Evolutionary conservation across 2,888 invertebrate genomes (phyloP), one percentile per base, ranked within the genome.

Genomic region (Pherbina coryleti): DNA sequence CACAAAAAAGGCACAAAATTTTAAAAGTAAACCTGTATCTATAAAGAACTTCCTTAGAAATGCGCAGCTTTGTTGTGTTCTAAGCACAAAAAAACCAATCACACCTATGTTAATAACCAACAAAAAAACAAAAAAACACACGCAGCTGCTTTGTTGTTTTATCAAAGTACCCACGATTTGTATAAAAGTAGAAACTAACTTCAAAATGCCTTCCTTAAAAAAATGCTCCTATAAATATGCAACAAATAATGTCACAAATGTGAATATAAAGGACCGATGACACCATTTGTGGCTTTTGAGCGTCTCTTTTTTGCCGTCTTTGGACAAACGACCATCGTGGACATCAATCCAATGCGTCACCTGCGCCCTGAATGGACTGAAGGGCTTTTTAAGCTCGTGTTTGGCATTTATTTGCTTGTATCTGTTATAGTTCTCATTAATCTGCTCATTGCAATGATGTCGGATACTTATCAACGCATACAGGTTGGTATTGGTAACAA

Each of bases 391-490:
- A 96, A 96, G 92, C 91, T 96, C 90, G 95, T 98, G 87, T 98
- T 98, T 91, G 98, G 98, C 86, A 94, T 97, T 90, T 99, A 98
- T 93, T 95, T 98, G 94, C 94, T 98, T 93, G 97, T 99, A 90
- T 97, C 98, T 85, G 95, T 98, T 90, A 96, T 99, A 91, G 98
- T 99, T 90, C 94, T 99, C 88, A 97, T 98, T 92, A 98, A 99
- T 92, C 94, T 99, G 90, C 95, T 99, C 90, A 99, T 99, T 93
- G 99, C 99, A 92, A 98, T 99, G 98, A 98, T 99, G 98, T 98
- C 98, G 91, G 98, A 99, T 93, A 99, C 99, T 87, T 99, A 99
- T 91, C 98, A 99, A 91, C 94, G 98, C 89, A 98, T 98, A 88
- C 97, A 99, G 94, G 98, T 98, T 94, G 93, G 91, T 92, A 90